phyloP scores from a whole-genome alignment of 2,113 vertebrate genomes.

The Podiceps cristatus region DNA sequence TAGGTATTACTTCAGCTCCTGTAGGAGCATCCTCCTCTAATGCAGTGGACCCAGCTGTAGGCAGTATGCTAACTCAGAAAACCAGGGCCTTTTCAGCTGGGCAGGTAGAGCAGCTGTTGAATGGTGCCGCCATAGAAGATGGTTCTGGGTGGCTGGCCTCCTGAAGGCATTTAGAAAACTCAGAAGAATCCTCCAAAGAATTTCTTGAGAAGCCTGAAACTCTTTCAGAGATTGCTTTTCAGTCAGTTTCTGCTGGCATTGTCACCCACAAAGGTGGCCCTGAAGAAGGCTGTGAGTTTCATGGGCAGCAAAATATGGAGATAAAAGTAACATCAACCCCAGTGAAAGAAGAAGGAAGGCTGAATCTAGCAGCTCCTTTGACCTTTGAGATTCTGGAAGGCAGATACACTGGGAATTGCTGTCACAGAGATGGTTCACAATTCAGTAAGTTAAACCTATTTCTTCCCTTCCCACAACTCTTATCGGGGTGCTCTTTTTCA shows the following conservation, averaged over 20 bases:
- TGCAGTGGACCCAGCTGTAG: constrained; percentile 7
- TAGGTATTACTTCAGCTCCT: constrained; percentile 62
- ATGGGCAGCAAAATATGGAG: neutral
- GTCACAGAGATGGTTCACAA: constrained; percentile 87
- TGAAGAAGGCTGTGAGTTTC: neutral
- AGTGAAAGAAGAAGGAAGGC: constrained; percentile 31
- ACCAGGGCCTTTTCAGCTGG: neutral
- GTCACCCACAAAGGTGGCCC: neutral
- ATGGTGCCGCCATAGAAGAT: neutral
- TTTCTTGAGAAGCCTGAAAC: neutral
- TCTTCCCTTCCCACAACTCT: neutral
- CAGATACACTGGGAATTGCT: constrained; percentile 80
- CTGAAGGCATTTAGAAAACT: neutral
- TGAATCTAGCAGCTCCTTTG: neutral
- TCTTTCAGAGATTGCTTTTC: neutral
- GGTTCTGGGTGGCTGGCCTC: neutral
- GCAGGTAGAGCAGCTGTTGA: constrained; percentile 3
- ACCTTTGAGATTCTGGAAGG: constrained; percentile 78
- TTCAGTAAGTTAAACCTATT: constrained; percentile 79
- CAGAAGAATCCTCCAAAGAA: neutral
- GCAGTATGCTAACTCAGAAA: neutral
- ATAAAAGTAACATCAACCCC: constrained; percentile 87
- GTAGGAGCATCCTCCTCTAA: constrained; percentile 41
- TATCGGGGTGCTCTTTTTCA: neutral
- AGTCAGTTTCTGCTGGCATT: too few species aligned